Evolutionary conservation across 2,113 vertebrate species (phyloP), one percentile per base, ranked within the genome.

Genomic region (Oreochromis aureus): DNA sequence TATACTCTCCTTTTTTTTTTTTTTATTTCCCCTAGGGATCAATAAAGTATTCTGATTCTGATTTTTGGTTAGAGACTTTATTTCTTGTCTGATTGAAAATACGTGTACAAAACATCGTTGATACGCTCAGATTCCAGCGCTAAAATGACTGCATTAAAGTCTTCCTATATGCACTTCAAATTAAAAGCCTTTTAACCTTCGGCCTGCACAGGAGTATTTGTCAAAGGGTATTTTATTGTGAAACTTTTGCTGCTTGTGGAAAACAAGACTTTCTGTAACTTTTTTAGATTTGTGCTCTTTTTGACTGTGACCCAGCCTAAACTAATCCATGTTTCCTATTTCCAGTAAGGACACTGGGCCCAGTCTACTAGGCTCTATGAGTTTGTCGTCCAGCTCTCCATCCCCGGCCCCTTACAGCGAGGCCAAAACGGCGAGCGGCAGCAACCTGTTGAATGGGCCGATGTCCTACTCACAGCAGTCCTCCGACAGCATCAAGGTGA

Each of bases 381-480:
- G 95, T 73, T 93, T 97, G 93, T 95, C 97, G 3, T 96, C 97
- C 87, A 97, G 96, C 89, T 98, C 97, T 3, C 97, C 97, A 0
- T 97, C 97, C 0, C 96, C 97, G 2, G 93, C 87, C 46, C 97
- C 95, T 44, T 98, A 97, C 95, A 97, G 95, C 18, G 98, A 98
- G 8, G 95, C 96, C 87, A 98, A 98, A 90, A 85, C 95, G 3
- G 85, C 34, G 41, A 94, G 96, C 39, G 92, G 96, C 18, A 86
- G 96, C 82, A 88, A 95, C 80, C 95, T 98, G 55, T 95, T 98
- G 86, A 98, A 98, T 1, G 98, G 97, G 3, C 97, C 97, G 1
- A 96, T 97, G 15, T 97, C 97, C 73, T 98, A 98, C 93, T 97
- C 96, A 0, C 69, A 76, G 6, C 93, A 97, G 36, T 78, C 97